A percentile compares a stretch with the other conserved stretches of the same genome.
Conservation (phyloP, 2,888 invertebrate genomes). For the Scotopteryx bipunctaria region DNA sequence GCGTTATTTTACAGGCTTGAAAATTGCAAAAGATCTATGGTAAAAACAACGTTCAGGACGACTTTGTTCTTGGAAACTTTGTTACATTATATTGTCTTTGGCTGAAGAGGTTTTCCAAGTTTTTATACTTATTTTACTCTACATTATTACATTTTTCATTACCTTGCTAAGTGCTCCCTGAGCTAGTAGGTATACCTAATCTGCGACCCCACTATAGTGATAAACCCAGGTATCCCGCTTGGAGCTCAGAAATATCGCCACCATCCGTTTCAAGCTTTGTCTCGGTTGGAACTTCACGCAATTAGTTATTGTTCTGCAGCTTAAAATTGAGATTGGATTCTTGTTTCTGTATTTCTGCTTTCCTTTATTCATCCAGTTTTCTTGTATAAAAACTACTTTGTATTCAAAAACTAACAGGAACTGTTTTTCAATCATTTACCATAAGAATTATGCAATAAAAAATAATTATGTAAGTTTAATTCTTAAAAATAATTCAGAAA, state of each 20-base stretch:
- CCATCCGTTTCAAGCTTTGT: conserved; percentile 19
- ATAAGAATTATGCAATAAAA: too few species aligned
- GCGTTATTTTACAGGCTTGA: too few species aligned
- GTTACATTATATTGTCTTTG: too few species aligned
- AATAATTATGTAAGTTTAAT: too few species aligned
- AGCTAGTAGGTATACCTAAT: background rate
- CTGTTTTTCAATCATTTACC: too few species aligned
- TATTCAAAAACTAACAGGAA: background rate
- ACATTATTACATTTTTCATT: background rate
- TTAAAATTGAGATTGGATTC: background rate
- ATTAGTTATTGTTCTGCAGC: conserved; percentile 8
- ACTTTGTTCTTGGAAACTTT: too few species aligned
- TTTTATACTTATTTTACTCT: background rate
- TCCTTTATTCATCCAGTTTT: too few species aligned
- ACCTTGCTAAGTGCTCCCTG: background rate
- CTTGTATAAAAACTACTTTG: too few species aligned
- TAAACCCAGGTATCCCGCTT: conserved; percentile 19
- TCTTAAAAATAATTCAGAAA: too few species aligned
- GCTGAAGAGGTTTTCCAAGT: background rate
- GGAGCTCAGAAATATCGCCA: conserved; percentile 10
- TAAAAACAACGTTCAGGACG: too few species aligned
- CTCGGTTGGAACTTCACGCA: conserved; percentile 9
- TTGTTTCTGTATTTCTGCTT: background rate
- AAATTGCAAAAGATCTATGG: too few species aligned
- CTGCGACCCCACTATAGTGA: conserved; percentile 8